Evolutionary conservation across 2,888 invertebrate species (phyloP).

Genomic region (Cheiracanthium punctorium): DNA sequence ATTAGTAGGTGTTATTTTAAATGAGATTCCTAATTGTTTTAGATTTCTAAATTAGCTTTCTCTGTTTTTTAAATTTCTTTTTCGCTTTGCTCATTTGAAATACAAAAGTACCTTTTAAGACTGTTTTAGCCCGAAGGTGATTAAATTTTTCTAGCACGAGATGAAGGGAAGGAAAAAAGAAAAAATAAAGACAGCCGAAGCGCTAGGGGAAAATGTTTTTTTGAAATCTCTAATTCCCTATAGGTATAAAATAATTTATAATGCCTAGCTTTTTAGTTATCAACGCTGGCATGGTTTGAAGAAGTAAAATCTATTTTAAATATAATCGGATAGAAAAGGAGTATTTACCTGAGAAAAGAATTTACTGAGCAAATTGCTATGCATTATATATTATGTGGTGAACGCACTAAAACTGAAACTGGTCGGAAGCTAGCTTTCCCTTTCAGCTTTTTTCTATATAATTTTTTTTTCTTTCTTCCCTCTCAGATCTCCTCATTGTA

Average conservation of each 20-base stretch:
- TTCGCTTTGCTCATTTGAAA: background rate
- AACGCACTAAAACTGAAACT: constrained; percentile 19
- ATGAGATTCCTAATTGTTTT: background rate
- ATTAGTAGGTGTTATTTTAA: background rate
- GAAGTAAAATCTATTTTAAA: constrained; percentile 28
- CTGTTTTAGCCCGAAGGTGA: background rate
- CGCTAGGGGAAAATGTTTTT: background rate
- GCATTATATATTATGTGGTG: constrained; percentile 58
- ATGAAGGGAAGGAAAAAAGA: background rate
- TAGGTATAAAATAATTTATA: constrained; percentile 23
- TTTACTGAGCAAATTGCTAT: constrained; percentile 35
- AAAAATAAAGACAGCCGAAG: background rate
- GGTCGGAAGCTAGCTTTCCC: background rate
- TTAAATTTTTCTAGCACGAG: background rate
- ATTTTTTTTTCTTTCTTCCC: background rate
- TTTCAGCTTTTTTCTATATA: constrained; percentile 17
- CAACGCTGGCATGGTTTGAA: background rate
- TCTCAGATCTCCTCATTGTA: constrained; percentile 20
- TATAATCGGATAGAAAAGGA: constrained; percentile 24
- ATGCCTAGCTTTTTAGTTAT: constrained; percentile 2
- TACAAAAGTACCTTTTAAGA: background rate
- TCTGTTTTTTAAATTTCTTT: background rate
- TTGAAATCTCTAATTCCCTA: background rate
- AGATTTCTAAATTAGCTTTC: background rate
- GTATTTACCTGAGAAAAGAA: constrained; percentile 31